Evolutionary conservation across 2,888 invertebrate genomes (phyloP), one percentile per base, ranked within the genome.

Genomic region (Coenonympha glycerion): DNA sequence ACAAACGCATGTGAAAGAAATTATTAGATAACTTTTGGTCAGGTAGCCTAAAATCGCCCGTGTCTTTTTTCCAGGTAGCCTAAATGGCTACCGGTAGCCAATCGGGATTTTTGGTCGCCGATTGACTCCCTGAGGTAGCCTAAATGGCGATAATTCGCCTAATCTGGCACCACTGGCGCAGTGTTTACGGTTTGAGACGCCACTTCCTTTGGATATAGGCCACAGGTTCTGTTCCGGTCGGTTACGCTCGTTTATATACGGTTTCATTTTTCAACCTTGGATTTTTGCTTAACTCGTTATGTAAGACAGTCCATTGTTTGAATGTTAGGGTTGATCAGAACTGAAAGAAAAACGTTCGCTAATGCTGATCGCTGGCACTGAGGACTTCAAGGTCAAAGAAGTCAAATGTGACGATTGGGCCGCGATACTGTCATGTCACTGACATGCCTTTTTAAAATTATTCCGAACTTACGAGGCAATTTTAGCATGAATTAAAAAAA

Each of bases 261-360:
- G 76, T 79, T 79, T 80, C 79, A 72, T 76, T 82, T 77, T 66
- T 60, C 65, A 77, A 77, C 84, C 84, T 85, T 85, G 80, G 60
- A 55, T 61, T 69, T 64, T 70, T 59, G 66, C 57, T 57, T 61
- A 57, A 63, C 63, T 63, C 56, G 47, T 75, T 76, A 68, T 69
- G 68, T 71, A 71, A 76, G 49, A 64, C 61, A 56, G 57, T 68
- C 67, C 55, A 60, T 66, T 66, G 63, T 65, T 56, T 57, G 52
- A 47, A 48, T 52, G 48, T 64, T 59, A 52, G 53, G 47, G 45
- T 47, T 53, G 42, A 50, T 53, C 52, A 45, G 46, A 45, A 52
- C 50, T 55, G 42, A 52, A 48, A 55, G 47, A 21, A 45, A 45
- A 34, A 45, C 16, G 18, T 45, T 22, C 16, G 15, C 4, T 21